Base-by-base conservation (phyloP, 1,140 invertebrate genomes). In the Archegozetes longisetosus region DNA sequence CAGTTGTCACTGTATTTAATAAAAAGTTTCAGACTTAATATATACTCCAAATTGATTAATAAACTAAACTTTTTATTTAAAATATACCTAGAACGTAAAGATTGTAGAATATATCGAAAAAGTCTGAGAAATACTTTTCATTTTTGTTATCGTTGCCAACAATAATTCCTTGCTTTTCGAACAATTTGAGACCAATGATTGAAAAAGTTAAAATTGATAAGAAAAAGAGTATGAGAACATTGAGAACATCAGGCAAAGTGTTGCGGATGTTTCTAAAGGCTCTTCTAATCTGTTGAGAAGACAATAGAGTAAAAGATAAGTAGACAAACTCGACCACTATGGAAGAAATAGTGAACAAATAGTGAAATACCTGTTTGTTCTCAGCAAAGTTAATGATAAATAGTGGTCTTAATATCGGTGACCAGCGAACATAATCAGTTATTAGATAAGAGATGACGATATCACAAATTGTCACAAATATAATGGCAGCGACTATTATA, bases 381-480 rank as follows among this genome's bases (percentile, higher is more conserved):
- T 78, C 75, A 28, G 75, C 71, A 64, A 77, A 75, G 58, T 77
- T 78, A 17, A 78, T 68, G 24, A 76, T 71, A 62, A 78, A 73
- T n/a, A 78, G 65, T 24, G 76, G 73, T 27, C 77, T 64, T 3
- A 77, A 62, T 47, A 71, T 68, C 50, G 76, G 65, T 4, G 75
- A 74, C 71, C 73, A 77, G 47, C 77, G 67, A 23, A 49, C 17
- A 50, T 64, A 46, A 66, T 64, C 53, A 62, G 63, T 58, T 6
- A 61, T 63, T 13, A 69, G 70, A 23, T 75, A 60, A 17, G 68
- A 54, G 57, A 69, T 66, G 23, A 71, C 64, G 62, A 77, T 75
- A 60, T 76, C 75, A 59, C 74, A 60, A 47, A 73, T 63, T 20
- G 70, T 75, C 56, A 75, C 59, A 50, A 67, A 57, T 29, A 76